Percentiles rank a stretch among this genome's conserved stretches.
Conservation (phyloP, 1,140 invertebrate genomes). For the Scaptomyza graminum region DNA sequence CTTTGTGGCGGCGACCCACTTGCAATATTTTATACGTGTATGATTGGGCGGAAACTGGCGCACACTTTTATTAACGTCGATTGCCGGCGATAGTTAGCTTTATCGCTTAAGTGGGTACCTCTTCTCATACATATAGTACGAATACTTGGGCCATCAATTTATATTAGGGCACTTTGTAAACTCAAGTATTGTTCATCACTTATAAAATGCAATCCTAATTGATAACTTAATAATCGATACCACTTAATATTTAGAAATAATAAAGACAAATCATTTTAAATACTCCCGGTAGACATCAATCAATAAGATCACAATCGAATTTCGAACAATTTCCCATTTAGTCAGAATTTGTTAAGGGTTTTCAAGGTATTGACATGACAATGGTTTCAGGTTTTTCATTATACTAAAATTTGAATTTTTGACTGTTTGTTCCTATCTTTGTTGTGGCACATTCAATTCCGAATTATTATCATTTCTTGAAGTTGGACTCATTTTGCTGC, state of each 20-base stretch:
- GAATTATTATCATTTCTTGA: not conserved
- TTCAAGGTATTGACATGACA: too few relatives aligned
- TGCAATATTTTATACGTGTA: conserved; percentile 26
- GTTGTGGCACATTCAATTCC: too few relatives aligned
- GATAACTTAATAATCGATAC: conserved; percentile 18
- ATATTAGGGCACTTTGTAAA: conserved; percentile 43
- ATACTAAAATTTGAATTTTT: too few relatives aligned
- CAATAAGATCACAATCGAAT: not conserved
- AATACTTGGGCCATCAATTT: conserved; percentile 52
- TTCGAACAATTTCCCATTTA: too few relatives aligned
- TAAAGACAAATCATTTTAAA: not conserved
- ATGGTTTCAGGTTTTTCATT: too few relatives aligned
- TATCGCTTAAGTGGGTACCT: conserved; percentile 54
- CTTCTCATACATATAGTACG: conserved; percentile 21
- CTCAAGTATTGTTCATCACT: conserved; percentile 1
- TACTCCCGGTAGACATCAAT: not conserved
- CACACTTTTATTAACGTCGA: conserved; percentile 73
- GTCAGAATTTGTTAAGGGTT: too few relatives aligned
- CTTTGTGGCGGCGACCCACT: conserved; percentile 36
- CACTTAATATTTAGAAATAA: conserved; percentile 19
- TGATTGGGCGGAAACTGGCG: conserved; percentile 61
- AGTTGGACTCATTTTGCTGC: not conserved
- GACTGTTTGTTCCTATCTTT: too few relatives aligned
- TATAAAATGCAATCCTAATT: conserved; percentile 4
- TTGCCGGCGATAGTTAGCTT: conserved; percentile 55